Percentiles rank a stretch among this genome's conserved stretches.
These are phyloP conservation scores for Habropoda laboriosa DNA, from an alignment of 1,140 invertebrate species.

Conservation along the genomic window DNA sequence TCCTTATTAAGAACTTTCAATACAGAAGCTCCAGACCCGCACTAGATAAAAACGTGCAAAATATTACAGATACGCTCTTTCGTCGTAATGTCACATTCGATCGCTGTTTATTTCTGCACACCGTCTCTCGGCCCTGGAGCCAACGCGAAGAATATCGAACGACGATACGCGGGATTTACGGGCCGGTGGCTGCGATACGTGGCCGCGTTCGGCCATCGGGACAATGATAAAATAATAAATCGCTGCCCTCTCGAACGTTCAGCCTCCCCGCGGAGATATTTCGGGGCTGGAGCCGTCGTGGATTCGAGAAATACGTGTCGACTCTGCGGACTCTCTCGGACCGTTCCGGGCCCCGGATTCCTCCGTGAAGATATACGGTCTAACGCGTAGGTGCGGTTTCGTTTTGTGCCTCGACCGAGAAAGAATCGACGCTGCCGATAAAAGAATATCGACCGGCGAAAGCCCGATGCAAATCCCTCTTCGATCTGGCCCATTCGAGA, in stretches of 20 bases:
- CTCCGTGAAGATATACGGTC: background rate
- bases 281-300: background rate
- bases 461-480: background rate
- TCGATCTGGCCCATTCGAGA: background rate
- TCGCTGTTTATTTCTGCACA: too few relatives aligned
- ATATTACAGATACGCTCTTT: too few relatives aligned
- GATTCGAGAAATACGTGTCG: background rate
- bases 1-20: too few relatives aligned
- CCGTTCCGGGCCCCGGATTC: constrained; percentile 10
- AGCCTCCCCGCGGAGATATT: constrained; percentile 17
- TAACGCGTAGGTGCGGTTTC: constrained; percentile 14
- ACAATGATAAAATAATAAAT: constrained; percentile 66
- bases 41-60: too few relatives aligned
- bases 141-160: constrained; percentile 40
- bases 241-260: constrained; percentile 7
- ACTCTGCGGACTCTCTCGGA: background rate
- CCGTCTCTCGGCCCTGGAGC: background rate
- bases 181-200: constrained; percentile 8
- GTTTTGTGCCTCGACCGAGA: background rate
- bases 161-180: constrained; percentile 45
- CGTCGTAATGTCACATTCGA: too few relatives aligned
- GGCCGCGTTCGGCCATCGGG: constrained; percentile 23
- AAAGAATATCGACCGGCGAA: constrained; percentile 18
- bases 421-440: constrained; percentile 8
- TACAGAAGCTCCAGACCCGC: too few relatives aligned